These are phyloP conservation scores for Coracopsis vasa DNA, from an alignment of 2,113 vertebrate species.

Conservation along the genomic window DNA sequence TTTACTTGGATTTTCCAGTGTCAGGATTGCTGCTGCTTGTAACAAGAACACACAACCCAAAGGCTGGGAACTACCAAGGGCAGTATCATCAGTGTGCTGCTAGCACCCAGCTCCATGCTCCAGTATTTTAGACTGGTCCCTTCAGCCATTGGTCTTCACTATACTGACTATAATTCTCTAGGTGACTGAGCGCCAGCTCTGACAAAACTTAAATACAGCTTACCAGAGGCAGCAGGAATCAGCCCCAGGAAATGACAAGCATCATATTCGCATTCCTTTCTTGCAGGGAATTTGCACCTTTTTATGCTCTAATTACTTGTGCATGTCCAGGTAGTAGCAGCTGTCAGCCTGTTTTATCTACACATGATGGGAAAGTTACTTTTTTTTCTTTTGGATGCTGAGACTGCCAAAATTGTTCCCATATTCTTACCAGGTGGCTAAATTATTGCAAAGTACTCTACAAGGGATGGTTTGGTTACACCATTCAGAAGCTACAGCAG, in stretches of 20 bases:
- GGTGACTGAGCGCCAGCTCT: background rate
- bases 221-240: background rate
- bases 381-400: background rate
- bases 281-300: background rate
- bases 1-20: background rate
- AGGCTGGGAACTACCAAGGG: background rate
- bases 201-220: background rate
- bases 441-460: background rate
- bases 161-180: background rate
- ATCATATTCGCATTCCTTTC: background rate
- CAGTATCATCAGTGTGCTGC: background rate
- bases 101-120: background rate
- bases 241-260: background rate
- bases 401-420: background rate
- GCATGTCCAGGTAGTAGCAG: background rate
- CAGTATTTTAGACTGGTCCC: background rate
- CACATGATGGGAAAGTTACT: background rate
- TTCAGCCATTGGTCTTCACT: background rate
- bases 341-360: constrained; percentile 30
- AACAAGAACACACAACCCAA: background rate
- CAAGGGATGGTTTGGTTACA: background rate
- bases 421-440: background rate
- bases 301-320: constrained; percentile 27
- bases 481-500: background rate
- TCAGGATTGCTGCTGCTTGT: background rate